These are phyloP conservation scores for Drosophila histrio DNA, from an alignment of 2,888 invertebrate genomes.

Conservation along the genomic window DNA sequence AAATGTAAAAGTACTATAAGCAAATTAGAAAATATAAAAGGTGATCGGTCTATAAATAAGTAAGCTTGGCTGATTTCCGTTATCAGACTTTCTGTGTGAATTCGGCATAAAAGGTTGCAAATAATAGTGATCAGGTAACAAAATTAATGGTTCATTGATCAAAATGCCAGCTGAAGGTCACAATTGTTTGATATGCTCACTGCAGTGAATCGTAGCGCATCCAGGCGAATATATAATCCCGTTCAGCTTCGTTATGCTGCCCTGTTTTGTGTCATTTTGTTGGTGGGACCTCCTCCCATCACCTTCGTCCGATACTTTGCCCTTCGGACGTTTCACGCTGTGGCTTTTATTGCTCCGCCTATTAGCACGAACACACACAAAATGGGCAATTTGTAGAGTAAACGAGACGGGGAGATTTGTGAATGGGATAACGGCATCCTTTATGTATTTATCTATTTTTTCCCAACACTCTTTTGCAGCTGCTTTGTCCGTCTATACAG, in stretches of 20 bases:
- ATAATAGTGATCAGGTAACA: too few species aligned
- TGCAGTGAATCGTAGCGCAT: slow-evolving; percentile 39
- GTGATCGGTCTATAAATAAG: too few species aligned
- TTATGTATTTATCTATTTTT: slow-evolving; percentile 37
- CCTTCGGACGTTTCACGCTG: slow-evolving; percentile 24
- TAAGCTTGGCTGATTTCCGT: too few species aligned
- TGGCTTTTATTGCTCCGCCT: slow-evolving; percentile 75
- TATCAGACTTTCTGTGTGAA: too few species aligned
- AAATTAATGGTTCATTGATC: too few species aligned
- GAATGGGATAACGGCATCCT: slow-evolving; percentile 38
- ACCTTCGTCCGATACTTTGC: neutral
- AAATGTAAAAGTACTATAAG: too few species aligned
- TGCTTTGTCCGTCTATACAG: neutral
- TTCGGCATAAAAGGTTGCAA: too few species aligned
- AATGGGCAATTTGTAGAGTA: neutral
- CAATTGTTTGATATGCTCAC: slow-evolving; percentile 21
- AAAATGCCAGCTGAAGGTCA: too few species aligned
- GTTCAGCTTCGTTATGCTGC: slow-evolving; percentile 29
- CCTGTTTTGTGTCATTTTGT: slow-evolving; percentile 51
- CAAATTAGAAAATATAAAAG: too few species aligned
- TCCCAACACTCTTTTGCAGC: slow-evolving; percentile 18
- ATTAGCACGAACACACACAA: slow-evolving; percentile 61
- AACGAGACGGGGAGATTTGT: slow-evolving; percentile 22
- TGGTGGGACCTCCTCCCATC: neutral
- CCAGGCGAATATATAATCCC: slow-evolving; percentile 2